Percentiles rank a stretch among this genome's conserved stretches.
phyloP scores from a whole-genome alignment of 2,888 invertebrate genomes.

The Caenorhabditis becei region DNA sequence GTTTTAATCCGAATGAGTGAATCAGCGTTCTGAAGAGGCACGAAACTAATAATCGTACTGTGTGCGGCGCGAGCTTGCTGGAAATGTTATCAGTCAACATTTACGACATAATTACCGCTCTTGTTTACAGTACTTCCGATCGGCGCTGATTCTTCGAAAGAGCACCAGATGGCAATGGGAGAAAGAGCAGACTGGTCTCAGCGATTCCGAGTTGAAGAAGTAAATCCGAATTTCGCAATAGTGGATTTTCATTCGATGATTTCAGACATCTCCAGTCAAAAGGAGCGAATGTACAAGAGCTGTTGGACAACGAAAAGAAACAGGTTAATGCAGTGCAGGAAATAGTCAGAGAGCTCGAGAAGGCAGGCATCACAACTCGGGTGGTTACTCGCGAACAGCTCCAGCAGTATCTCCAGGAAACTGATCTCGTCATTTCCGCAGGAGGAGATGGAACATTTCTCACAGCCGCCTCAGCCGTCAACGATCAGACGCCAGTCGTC shows the following conservation, averaged over 20 bases:
- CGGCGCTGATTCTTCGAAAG: conserved; percentile 65
- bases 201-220: conserved; percentile 59
- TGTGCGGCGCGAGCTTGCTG: background rate
- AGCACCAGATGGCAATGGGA: conserved; percentile 70
- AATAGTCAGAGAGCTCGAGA: conserved; percentile 60
- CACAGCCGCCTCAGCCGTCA: conserved; percentile 76
- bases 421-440: conserved; percentile 79
- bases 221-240: conserved; percentile 1
- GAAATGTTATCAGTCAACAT: conserved; percentile 14
- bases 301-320: conserved; percentile 64
- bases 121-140: conserved; percentile 62
- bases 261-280: conserved; percentile 59
- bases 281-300: conserved; percentile 59
- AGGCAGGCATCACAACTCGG: conserved; percentile 67
- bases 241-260: background rate
- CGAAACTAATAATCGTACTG: conserved; percentile 11
- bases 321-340: conserved; percentile 65
- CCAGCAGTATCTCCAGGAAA: conserved; percentile 63
- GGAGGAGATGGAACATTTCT: conserved; percentile 81
- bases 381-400: conserved; percentile 69
- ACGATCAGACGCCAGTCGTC: conserved; percentile 77
- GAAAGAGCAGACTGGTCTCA: conserved; percentile 61
- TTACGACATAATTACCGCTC: too few species aligned
- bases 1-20: background rate
- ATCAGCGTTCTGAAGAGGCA: background rate